These are phyloP conservation scores for Potorous gilbertii DNA, from an alignment of 2,797 vertebrate species.

Conservation along the genomic window DNA sequence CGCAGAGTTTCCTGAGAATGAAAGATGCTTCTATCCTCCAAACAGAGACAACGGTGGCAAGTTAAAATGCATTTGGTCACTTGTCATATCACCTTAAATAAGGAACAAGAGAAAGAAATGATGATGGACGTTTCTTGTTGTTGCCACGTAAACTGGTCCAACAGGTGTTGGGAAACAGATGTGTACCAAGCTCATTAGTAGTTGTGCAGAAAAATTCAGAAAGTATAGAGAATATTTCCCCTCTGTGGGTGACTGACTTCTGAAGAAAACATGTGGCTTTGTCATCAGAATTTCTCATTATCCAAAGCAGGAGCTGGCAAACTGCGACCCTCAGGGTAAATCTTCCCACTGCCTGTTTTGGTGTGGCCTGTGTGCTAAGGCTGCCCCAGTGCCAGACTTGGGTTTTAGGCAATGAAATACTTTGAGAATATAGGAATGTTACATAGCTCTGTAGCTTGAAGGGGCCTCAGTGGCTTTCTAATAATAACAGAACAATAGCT, in stretches of 20 bases:
- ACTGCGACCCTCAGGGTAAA: not conserved
- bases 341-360: not conserved
- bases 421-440: not conserved
- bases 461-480: not conserved
- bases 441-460: not conserved
- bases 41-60: conserved; percentile 31
- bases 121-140: not conserved
- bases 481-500: not conserved
- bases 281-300: conserved; percentile 43
- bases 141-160: conserved; percentile 28
- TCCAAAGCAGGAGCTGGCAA: not conserved
- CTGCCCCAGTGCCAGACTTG: not conserved
- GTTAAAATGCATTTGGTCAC: conserved; percentile 25
- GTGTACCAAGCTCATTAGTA: conserved; percentile 61
- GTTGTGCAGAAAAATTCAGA: conserved; percentile 53
- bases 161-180: conserved; percentile 72
- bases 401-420: not conserved
- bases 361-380: not conserved
- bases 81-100: not conserved
- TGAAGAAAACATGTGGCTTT: conserved; percentile 43
- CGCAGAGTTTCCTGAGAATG: conserved; percentile 35
- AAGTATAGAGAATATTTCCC: conserved; percentile 39
- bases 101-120: conserved; percentile 22
- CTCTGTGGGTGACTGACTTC: conserved; percentile 10
- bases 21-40: conserved; percentile 35